These are phyloP conservation scores for Holothuria glaberrima DNA, from an alignment of 35 echinoderm and acorn worm species.

Conservation along the genomic window DNA sequence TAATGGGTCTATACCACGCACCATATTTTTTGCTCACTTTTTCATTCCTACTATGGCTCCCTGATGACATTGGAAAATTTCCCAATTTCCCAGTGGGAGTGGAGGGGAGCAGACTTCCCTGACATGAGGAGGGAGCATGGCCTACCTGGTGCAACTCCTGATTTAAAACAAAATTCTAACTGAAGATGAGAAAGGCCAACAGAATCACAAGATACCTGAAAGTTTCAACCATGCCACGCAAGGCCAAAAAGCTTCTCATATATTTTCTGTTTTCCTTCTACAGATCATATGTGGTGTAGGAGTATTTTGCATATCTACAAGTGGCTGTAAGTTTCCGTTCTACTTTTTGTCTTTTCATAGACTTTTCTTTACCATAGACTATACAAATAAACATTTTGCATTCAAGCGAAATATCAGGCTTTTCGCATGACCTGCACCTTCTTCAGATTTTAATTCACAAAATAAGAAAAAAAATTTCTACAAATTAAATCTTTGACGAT, in stretches of 20 bases:
- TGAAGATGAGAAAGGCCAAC: too few species aligned
- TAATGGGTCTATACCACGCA: too few species aligned
- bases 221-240: neutral
- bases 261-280: neutral
- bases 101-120: too few species aligned
- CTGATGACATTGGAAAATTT: too few species aligned
- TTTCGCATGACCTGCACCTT: slow-evolving; percentile 30
- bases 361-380: neutral
- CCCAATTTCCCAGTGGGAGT: too few species aligned
- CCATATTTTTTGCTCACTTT: too few species aligned
- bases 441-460: neutral
- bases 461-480: slow-evolving; percentile 27
- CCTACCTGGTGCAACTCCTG: too few species aligned
- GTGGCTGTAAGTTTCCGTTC: neutral
- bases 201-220: too few species aligned
- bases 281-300: neutral
- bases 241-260: neutral
- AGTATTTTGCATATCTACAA: neutral
- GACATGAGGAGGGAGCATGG: too few species aligned
- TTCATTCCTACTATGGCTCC: too few species aligned
- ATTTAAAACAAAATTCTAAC: too few species aligned
- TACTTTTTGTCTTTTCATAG: neutral
- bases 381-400: slow-evolving; percentile 21
- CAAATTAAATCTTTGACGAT: slow-evolving; percentile 55
- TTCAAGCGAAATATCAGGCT: slow-evolving; percentile 14